A percentile compares a stretch with the other conserved stretches of the same genome.
These are phyloP conservation scores for Myiopsitta monachus DNA, from an alignment of 2,113 vertebrate genomes.

Conservation along the genomic window DNA sequence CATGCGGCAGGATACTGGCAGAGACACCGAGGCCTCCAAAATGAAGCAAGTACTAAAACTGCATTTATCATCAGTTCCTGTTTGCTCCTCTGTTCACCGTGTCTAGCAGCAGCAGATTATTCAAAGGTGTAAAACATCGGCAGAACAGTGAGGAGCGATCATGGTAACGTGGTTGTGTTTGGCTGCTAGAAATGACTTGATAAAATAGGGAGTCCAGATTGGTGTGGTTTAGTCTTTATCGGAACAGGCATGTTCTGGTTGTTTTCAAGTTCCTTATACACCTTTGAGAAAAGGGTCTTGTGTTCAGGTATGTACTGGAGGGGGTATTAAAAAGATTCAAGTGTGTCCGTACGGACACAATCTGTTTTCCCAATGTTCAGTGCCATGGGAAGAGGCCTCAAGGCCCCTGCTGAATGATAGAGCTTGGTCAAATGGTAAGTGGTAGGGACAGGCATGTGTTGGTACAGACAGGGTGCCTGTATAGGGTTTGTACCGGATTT, in stretches of 20 bases:
- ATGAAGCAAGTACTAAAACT: not conserved
- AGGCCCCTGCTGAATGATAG: not conserved
- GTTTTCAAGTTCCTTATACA: not conserved
- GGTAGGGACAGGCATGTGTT: fast-evolving
- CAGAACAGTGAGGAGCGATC: fast-evolving
- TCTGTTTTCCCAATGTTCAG: fast-evolving
- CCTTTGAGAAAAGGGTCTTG: not conserved
- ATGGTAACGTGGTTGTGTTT: fast-evolving
- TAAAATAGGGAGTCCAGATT: fast-evolving
- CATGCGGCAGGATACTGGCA: not conserved
- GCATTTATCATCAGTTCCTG: not conserved
- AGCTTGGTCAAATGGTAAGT: not conserved
- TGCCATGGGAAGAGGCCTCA: not conserved
- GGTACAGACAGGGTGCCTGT: too few relatives aligned
- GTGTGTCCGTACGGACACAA: fast-evolving
- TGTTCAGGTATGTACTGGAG: not conserved
- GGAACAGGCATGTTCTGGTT: not conserved
- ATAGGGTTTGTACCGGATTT: too few relatives aligned
- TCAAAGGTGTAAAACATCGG: not conserved
- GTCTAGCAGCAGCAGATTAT: not conserved
- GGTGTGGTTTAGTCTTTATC: not conserved
- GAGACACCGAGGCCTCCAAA: not conserved
- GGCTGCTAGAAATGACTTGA: not conserved
- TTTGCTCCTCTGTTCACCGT: not conserved
- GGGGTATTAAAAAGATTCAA: fast-evolving